Evolutionary conservation across 1,140 invertebrate genomes (phyloP).

Genomic region (Ectropis grisescens): DNA sequence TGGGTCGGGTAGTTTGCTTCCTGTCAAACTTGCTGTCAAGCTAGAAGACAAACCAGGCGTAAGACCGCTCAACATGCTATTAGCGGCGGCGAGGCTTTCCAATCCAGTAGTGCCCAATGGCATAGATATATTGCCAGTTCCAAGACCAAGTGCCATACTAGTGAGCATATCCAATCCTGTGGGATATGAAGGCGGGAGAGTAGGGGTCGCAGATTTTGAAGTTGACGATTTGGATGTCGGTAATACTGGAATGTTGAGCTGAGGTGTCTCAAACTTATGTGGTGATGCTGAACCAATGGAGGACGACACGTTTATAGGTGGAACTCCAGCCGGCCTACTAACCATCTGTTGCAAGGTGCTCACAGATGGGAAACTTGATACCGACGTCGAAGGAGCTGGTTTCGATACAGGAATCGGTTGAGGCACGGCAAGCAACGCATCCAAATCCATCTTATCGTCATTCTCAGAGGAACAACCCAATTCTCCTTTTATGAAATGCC

Average conservation of each 20-base stretch:
- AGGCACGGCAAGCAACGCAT: conserved; percentile 68
- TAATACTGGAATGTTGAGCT: conserved; percentile 60
- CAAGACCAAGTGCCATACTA: conserved; percentile 63
- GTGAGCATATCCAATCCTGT: conserved; percentile 65
- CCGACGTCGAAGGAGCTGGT: conserved; percentile 41
- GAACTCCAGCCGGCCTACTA: conserved; percentile 57
- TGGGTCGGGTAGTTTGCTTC: conserved; percentile 55
- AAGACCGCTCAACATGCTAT: conserved; percentile 57
- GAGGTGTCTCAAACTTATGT: conserved; percentile 63
- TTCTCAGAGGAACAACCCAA: conserved; percentile 68
- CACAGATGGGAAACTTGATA: conserved; percentile 62
- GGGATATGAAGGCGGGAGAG: conserved; percentile 45
- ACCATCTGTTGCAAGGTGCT: conserved; percentile 67
- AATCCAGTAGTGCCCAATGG: conserved; percentile 43
- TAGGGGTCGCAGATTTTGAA: conserved; percentile 46
- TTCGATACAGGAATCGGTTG: conserved; percentile 66
- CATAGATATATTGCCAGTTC: conserved; percentile 47
- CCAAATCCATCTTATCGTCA: conserved; percentile 70
- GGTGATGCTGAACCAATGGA: conserved; percentile 54
- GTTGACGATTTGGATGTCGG: conserved; percentile 54
- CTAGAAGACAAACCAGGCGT: conserved; percentile 53
- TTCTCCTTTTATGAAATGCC: conserved; percentile 73
- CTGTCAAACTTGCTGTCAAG: conserved; percentile 49
- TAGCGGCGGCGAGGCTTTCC: conserved; percentile 59
- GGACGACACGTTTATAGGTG: conserved; percentile 59